These are phyloP conservation scores for Bradysia coprophila DNA, from an alignment of 1,140 invertebrate genomes.

Conservation along the genomic window DNA sequence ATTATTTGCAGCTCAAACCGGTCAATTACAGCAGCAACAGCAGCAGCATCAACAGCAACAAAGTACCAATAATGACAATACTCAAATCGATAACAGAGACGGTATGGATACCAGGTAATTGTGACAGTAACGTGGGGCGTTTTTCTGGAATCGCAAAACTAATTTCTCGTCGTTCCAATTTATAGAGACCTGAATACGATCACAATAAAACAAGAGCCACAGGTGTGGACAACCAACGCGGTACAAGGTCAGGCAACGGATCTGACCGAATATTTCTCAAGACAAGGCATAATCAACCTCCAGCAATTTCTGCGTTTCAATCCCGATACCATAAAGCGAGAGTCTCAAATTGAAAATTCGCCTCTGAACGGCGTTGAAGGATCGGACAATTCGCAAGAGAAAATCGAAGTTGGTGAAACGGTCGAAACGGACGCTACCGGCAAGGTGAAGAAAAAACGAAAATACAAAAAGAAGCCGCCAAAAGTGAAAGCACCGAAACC, in stretches of 20 bases:
- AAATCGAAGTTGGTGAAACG: not conserved
- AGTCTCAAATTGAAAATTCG: not conserved
- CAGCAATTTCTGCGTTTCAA: conserved; percentile 40
- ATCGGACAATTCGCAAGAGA: not conserved
- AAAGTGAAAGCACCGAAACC: conserved; percentile 51
- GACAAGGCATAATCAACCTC: conserved; percentile 23
- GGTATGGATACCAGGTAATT: too few species aligned
- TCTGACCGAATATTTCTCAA: conserved; percentile 1
- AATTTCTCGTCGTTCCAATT: too few species aligned
- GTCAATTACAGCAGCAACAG: conserved; percentile 16
- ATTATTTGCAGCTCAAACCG: conserved; percentile 16
- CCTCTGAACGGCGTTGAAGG: not conserved
- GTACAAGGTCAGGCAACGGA: conserved; percentile 1
- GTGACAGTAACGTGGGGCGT: too few species aligned
- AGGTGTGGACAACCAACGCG: conserved; percentile 1
- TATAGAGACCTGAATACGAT: conserved; percentile 8
- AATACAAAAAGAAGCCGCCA: conserved; percentile 60
- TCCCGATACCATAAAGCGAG: conserved; percentile 27
- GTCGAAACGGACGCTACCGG: conserved; percentile 1
- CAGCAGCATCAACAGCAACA: conserved; percentile 17
- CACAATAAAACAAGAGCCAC: conserved; percentile 5
- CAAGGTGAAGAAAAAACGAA: conserved; percentile 34
- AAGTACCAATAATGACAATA: too few species aligned
- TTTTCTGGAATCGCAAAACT: too few species aligned
- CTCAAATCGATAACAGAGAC: too few species aligned